Evolutionary conservation across 2,797 vertebrate genomes (phyloP).

Genomic region (Cottoperca gobio): DNA sequence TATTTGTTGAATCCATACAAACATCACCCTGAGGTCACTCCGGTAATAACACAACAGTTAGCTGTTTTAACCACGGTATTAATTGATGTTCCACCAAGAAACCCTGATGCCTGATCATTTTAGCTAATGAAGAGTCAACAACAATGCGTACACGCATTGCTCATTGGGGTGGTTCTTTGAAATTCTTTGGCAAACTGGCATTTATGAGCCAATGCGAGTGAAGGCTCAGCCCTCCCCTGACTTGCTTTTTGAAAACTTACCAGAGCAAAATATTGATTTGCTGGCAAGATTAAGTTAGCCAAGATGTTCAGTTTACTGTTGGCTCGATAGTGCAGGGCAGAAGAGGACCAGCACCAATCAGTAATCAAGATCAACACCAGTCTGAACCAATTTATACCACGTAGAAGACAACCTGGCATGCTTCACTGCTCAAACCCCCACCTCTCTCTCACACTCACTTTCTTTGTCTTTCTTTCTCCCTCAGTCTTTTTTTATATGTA

Average conservation of each 20-base stretch:
- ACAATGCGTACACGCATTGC: not conserved
- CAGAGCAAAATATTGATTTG: conserved; percentile 34
- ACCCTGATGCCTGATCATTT: not conserved
- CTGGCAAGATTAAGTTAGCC: conserved; percentile 13
- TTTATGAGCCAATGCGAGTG: not conserved
- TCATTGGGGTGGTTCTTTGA: not conserved
- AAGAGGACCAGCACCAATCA: conserved; percentile 55
- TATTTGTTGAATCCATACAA: conserved; percentile 14
- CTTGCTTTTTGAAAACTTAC: conserved; percentile 24
- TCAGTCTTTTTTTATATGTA: conserved; percentile 65
- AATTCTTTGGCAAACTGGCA: not conserved
- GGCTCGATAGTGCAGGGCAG: conserved; percentile 18
- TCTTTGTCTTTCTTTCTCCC: conserved; percentile 50
- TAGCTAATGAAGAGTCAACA: not conserved
- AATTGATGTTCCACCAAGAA: not conserved
- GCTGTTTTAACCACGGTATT: conserved; percentile 1
- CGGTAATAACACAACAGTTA: not conserved
- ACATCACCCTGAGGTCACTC: conserved; percentile 9
- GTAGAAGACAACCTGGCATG: conserved; percentile 58
- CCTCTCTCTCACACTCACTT: conserved; percentile 6
- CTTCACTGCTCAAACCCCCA: conserved; percentile 50
- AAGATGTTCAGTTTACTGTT: conserved; percentile 45
- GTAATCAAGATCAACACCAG: conserved; percentile 73
- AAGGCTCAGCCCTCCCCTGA: conserved; percentile 7
- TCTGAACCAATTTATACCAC: conserved; percentile 70